Base-by-base conservation (phyloP, 2,797 vertebrate genomes). In the Champsocephalus esox region DNA sequence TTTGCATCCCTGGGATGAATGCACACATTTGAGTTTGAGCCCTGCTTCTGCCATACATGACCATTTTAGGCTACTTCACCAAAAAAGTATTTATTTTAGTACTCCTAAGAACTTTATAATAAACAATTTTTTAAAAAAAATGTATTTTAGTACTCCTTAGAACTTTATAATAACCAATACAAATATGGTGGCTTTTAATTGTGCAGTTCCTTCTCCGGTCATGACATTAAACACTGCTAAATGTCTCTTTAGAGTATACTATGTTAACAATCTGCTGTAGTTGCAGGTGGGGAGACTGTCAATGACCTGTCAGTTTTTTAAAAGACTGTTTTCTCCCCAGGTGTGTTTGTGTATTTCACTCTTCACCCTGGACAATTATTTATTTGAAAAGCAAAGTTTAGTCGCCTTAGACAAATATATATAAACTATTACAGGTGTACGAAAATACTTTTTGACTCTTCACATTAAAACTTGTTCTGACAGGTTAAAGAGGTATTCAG, bases 11-110 rank as follows among this genome's bases (percentile, higher is more conserved):
- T 38, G 34, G 34, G 34, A 38, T 9, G 34, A 38, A 7, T 7
- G 6, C 34, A 38, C 34, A 38, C 34, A 38, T 38, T 38, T 38
- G 34, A 38, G 34, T 38, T 38, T 0, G 34, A 38, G 34, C 34
- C 34, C 8, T 38, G 8, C 13, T 58, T 54, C 48, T 77, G 52
- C 28, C 60, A 57, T 50, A 66, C 19, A 70, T 62, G 65, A 70
- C n/a, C 14, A 60, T 67, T 71, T 56, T 13, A 49, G 73, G 19
- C 24, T 24, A 12, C 45, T 49, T 50, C 49, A 21, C 11, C 28
- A 57, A 24, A 50, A 5, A 1, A 63, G 13, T 45, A 14, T 67
- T 14, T 19, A 49, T 64, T 51, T 43, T 16, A 73, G 12, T 5
- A 3, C 6, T 38, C 2, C 34, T 38, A 38, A 28, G 34, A 38